Evolutionary conservation across 2,888 invertebrate species (phyloP).

Genomic region (Tholera decimalis): DNA sequence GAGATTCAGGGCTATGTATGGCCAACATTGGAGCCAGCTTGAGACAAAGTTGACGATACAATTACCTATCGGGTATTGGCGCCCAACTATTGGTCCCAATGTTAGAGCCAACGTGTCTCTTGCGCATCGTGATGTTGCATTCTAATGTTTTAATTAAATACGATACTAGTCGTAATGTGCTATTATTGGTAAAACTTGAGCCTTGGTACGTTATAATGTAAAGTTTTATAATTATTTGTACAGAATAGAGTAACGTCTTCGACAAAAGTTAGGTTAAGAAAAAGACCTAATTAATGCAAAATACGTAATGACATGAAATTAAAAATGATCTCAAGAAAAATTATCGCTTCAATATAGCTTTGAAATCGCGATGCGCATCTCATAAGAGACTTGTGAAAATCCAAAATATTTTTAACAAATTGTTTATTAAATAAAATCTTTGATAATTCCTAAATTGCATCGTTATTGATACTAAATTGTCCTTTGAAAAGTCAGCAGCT

Average conservation of each 20-base stretch:
- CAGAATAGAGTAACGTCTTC: conserved; percentile 48
- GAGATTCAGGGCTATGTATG: conserved; percentile 31
- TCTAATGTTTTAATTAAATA: conserved; percentile 50
- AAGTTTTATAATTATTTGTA: conserved; percentile 51
- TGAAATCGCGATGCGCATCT: conserved; percentile 55
- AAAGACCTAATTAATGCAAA: conserved; percentile 33
- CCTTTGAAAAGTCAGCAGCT: conserved; percentile 51
- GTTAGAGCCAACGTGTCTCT: conserved; percentile 36
- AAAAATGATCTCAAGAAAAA: conserved; percentile 49
- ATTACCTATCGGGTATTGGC: conserved; percentile 11
- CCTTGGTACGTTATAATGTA: conserved; percentile 37
- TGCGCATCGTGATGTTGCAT: conserved; percentile 60
- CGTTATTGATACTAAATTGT: conserved; percentile 26
- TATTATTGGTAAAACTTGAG: conserved; percentile 46
- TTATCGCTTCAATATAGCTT: conserved; percentile 41
- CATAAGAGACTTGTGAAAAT: conserved; percentile 17
- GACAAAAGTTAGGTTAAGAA: conserved; percentile 37
- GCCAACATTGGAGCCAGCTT: conserved; percentile 31
- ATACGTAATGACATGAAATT: conserved; percentile 49
- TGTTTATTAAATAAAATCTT: conserved; percentile 38
- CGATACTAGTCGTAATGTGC: conserved; percentile 52
- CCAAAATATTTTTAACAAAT: conserved; percentile 23
- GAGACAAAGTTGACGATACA: conserved; percentile 9
- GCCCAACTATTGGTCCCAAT: conserved; percentile 41
- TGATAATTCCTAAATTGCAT: conserved; percentile 36